Evolutionary conservation across 2,797 vertebrate species (phyloP).

Genomic region (Argyrosomus regius): DNA sequence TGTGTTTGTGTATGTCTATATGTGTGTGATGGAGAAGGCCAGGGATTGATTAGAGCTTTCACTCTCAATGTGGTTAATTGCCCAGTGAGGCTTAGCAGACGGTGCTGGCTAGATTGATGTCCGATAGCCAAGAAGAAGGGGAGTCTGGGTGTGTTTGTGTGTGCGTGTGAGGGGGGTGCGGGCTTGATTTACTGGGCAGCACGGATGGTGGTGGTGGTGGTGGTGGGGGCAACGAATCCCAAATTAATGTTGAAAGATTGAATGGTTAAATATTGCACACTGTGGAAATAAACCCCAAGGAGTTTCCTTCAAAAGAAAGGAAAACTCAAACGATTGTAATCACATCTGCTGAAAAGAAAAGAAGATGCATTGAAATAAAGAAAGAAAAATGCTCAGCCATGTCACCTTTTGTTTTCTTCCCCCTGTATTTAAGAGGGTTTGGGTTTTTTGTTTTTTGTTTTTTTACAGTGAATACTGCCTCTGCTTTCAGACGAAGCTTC

Average conservation of each 20-base stretch:
- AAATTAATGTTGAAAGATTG: constrained; percentile 80
- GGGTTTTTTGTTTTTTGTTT: background rate
- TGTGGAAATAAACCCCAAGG: constrained; percentile 69
- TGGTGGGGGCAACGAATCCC: constrained; percentile 48
- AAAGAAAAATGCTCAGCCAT: constrained; percentile 17
- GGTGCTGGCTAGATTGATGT: constrained; percentile 86
- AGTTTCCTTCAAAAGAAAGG: constrained; percentile 44
- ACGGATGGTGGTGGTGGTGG: constrained; percentile 15
- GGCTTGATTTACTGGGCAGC: constrained; percentile 49
- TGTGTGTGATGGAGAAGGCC: constrained; percentile 80
- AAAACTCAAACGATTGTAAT: constrained; percentile 40
- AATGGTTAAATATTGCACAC: constrained; percentile 74
- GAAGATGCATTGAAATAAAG: constrained; percentile 29
- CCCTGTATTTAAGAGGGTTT: constrained; percentile 2
- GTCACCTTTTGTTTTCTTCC: constrained; percentile 54
- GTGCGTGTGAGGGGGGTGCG: constrained; percentile 21
- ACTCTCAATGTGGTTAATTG: constrained; percentile 89
- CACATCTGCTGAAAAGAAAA: constrained; percentile 55
- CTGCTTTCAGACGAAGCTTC: constrained; percentile 11
- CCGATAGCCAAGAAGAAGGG: constrained; percentile 77
- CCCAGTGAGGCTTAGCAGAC: constrained; percentile 87
- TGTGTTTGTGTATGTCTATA: constrained; percentile 42
- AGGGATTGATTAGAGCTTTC: constrained; percentile 89
- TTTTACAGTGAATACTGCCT: background rate
- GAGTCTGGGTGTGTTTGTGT: constrained; percentile 51